These are phyloP conservation scores for Dunckerocampus dactyliophorus DNA, from an alignment of 2,113 vertebrate species.

Conservation along the genomic window DNA sequence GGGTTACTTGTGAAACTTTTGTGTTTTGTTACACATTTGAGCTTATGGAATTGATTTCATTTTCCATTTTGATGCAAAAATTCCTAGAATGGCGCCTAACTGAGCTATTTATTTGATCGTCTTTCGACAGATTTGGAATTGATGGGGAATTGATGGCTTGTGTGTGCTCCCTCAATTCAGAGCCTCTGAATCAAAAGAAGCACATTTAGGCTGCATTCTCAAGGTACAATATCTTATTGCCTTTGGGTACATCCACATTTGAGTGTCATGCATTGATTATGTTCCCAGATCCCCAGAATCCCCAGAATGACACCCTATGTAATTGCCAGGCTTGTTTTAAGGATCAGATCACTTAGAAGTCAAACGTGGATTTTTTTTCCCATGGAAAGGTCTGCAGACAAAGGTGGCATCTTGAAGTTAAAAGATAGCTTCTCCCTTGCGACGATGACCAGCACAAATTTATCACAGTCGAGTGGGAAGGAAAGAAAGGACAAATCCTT, in stretches of 20 bases:
- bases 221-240: no score
- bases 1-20: conserved; percentile 36
- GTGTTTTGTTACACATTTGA: not conserved
- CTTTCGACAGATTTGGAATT: conserved; percentile 5
- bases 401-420: not conserved
- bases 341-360: no score
- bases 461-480: conserved; percentile 5
- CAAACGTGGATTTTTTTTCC: no score
- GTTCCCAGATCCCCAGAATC: no score
- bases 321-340: no score
- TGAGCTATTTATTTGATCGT: conserved; percentile 35
- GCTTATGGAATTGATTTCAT: no score
- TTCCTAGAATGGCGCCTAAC: conserved; percentile 9
- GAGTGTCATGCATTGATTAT: no score
- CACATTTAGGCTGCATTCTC: no score
- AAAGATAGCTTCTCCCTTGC: conserved; percentile 13
- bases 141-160: conserved; percentile 4
- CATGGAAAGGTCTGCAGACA: not conserved
- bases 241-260: no score
- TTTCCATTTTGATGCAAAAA: not conserved
- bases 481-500: conserved; percentile 29
- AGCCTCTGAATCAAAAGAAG: no score
- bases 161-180: not conserved
- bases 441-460: conserved; percentile 2
- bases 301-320: no score